Base-by-base conservation (phyloP, 1,140 invertebrate species). In the Trinorchestia longiramus region DNA sequence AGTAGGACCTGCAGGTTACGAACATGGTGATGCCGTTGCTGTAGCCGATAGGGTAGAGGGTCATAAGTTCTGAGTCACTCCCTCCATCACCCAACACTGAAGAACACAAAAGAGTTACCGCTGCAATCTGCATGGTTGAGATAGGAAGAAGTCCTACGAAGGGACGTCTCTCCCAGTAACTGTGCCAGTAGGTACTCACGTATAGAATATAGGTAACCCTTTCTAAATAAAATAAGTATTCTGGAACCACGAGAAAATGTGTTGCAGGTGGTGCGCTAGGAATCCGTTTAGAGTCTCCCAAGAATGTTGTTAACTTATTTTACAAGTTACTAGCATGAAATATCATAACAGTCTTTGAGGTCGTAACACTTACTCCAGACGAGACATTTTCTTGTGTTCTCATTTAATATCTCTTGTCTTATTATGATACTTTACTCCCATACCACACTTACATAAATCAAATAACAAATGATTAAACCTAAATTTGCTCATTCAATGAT, bases 1-100 rank as follows among this genome's bases (percentile, higher is more conserved):
- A 94, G 43, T 94, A 94, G 40, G 92, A 94, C 11, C 41, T 94
- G 92, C 92, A 94, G 43, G 43, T 43, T 43, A 94, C 92, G 17
- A 94, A 45, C 43, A 94, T 3, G 40, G 92, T 47, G 43, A 94
- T 47, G 92, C 92, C 92, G 92, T 94, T 11, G 43, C 92, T 47
- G 44, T 94, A 94, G 43, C 43, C 92, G 43, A 94, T 44, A 40
- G 92, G 92, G 43, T 94, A 45, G 8, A 94, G 92, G 36, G 44
- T 94, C 44, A 94, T 6, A 43, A 44, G 92, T 11, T 43, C 92
- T 15, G 43, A 44, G 19, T 94, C 92, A 19, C 43, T 17, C 6
- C 41, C 92, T 19, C 43, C 92, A 11, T 43, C 92, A 17, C 92
- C 92, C 44, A 94, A 40, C 0, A 94, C 92, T 94, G 92, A 8